Base-by-base conservation (phyloP, 1,140 invertebrate species). In the Drosophila elegans region DNA sequence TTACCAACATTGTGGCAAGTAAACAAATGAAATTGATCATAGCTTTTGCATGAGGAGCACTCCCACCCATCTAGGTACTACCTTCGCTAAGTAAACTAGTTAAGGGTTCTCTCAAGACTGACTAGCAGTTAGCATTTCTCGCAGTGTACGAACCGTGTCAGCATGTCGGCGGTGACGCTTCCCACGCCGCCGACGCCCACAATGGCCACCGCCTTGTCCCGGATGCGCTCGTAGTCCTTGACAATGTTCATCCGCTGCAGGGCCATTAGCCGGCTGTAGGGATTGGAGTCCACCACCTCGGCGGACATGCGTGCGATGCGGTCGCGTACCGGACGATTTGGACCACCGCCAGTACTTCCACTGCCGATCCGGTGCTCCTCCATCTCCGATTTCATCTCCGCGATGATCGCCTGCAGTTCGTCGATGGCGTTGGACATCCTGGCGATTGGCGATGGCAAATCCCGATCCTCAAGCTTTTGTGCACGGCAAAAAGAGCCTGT, bases 151-250 rank as follows among this genome's bases (percentile, higher is more conserved):
- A 53, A 91, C 91, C 91, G 82, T 16, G 97, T 97, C 29, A 99
- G 94, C 99, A 99, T 99, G 94, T 99, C 99, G 60, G 99, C 98
- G 9, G 99, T 98, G 3, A 99, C 99, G 94, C 98, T 99, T 13
- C 99, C 99, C 60, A 99, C 98, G 55, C 99, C 99, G 49, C 99
- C 99, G 11, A 99, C 96, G n/a, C 99, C 99, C 27, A 99, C 98
- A 51, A 99, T 95, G 29, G 97, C 97, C 7, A 99, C 97, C 7
- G 98, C 95, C 91, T 96, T 96, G 38, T 97, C 95, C 60, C 98
- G 94, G 78, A 99, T 99, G 86, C 96, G 95, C 93, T 99, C 98
- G 94, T 99, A 99, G 93, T 99, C 98, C 72, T 99, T 95, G 3
- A 99, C 99, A 83, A 99, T 99, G 44, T 99, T 99, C 99, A 99